These are phyloP conservation scores for Ahaetulla prasina DNA, from an alignment of 2,113 vertebrate species.

Conservation along the genomic window DNA sequence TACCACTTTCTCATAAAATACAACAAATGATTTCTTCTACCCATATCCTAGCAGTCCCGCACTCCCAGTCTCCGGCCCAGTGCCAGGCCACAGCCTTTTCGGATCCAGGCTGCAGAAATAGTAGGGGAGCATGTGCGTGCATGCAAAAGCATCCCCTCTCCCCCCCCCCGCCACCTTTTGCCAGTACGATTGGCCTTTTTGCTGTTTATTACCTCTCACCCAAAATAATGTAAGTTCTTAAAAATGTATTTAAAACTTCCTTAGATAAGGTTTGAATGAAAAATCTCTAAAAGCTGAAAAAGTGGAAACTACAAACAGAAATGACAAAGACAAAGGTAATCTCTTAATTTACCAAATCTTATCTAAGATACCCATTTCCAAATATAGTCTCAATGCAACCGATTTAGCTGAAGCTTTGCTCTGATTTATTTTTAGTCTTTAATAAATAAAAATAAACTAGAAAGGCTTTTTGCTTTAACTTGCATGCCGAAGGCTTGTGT, in stretches of 20 bases:
- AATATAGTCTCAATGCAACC: background rate
- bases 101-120: no score
- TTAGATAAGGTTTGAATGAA: background rate
- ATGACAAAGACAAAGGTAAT: background rate
- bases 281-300: background rate
- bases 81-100: no score
- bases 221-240: background rate
- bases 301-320: background rate
- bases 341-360: background rate
- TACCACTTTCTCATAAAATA: no score
- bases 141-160: no score
- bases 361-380: background rate
- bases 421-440: background rate
- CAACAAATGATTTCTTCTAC: no score
- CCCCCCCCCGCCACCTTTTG: no score
- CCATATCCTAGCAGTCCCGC: no score
- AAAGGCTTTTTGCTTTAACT: background rate
- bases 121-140: no score
- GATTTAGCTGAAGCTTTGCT: background rate
- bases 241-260: background rate
- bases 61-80: no score
- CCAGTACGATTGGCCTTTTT: background rate
- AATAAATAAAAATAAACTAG: background rate
- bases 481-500: background rate
- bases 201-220: background rate